A percentile compares a stretch with the other conserved stretches of the same genome.
Conservation (phyloP, 2,888 invertebrate genomes). For the Phyllotreta cruciferae region DNA sequence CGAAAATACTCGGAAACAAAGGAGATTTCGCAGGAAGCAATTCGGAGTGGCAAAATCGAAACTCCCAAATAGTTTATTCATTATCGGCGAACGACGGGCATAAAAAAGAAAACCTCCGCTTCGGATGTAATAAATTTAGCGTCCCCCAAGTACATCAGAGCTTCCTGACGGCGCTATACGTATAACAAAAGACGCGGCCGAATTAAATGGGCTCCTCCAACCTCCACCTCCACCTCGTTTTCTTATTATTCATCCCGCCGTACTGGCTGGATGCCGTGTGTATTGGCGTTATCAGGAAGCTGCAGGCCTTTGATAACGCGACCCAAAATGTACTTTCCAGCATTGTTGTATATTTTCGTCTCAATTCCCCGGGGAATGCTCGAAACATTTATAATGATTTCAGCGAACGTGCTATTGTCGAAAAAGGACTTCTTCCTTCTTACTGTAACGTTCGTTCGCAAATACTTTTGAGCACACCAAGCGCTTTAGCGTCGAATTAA, state of each 20-base stretch:
- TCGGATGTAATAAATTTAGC: constrained; percentile 25
- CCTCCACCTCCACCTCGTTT: constrained; percentile 27
- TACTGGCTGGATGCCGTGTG: constrained; percentile 18
- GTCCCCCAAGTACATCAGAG: constrained; percentile 21
- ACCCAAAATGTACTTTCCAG: constrained; percentile 30
- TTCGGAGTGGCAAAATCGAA: not conserved
- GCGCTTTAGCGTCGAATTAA: too few relatives aligned
- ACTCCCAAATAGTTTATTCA: constrained; percentile 15
- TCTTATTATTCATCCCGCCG: constrained; percentile 30
- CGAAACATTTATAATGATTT: constrained; percentile 32
- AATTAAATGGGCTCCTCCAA: constrained; percentile 23
- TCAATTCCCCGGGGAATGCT: constrained; percentile 27
- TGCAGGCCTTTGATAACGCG: constrained; percentile 30
- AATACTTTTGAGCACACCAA: too few relatives aligned
- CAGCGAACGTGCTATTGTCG: constrained; percentile 24
- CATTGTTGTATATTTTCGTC: constrained; percentile 32
- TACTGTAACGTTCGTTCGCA: too few relatives aligned
- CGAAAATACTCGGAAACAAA: too few relatives aligned
- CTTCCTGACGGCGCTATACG: constrained; percentile 20
- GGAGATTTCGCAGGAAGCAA: not conserved
- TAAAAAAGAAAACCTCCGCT: constrained; percentile 9
- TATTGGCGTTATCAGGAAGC: constrained; percentile 32
- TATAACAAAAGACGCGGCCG: constrained; percentile 29
- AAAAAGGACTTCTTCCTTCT: constrained; percentile 18
- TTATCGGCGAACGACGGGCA: constrained; percentile 14